phyloP scores from a whole-genome alignment of 2,888 invertebrate genomes.

The Dusona sp. region DNA sequence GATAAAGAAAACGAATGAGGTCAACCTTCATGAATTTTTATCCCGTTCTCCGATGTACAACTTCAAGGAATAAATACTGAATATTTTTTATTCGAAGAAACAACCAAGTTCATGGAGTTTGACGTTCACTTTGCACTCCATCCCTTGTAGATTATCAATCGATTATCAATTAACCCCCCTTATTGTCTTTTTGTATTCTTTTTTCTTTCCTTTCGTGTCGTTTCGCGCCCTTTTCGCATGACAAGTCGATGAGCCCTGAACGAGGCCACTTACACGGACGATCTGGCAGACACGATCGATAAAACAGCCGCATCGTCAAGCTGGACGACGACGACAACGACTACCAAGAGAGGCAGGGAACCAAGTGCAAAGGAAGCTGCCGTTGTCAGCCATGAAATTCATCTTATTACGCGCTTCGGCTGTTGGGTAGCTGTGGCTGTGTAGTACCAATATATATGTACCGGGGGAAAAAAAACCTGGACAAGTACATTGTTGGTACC shows the following conservation, averaged over 20 bases:
- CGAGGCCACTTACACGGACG: slow-evolving; percentile 74
- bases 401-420: slow-evolving; percentile 69
- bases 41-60: not conserved
- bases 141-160: slow-evolving; percentile 39
- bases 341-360: slow-evolving; percentile 28
- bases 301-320: slow-evolving; percentile 60
- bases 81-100: not conserved
- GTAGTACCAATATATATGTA: not conserved
- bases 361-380: slow-evolving; percentile 69
- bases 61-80: not conserved
- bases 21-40: not conserved
- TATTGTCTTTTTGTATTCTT: slow-evolving; percentile 15
- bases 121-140: slow-evolving; percentile 2
- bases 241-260: slow-evolving; percentile 69
- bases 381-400: slow-evolving; percentile 71
- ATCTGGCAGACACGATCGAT: slow-evolving; percentile 75
- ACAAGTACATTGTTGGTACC: too few species aligned
- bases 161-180: slow-evolving; percentile 39
- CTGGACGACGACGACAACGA: slow-evolving; percentile 35
- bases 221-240: slow-evolving; percentile 64
- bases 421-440: slow-evolving; percentile 49
- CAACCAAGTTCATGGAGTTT: not conserved
- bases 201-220: slow-evolving; percentile 10
- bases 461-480: not conserved
- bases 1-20: not conserved